Evolutionary conservation across 2,113 vertebrate species (phyloP).

Genomic region (Aplodontia rufa): DNA sequence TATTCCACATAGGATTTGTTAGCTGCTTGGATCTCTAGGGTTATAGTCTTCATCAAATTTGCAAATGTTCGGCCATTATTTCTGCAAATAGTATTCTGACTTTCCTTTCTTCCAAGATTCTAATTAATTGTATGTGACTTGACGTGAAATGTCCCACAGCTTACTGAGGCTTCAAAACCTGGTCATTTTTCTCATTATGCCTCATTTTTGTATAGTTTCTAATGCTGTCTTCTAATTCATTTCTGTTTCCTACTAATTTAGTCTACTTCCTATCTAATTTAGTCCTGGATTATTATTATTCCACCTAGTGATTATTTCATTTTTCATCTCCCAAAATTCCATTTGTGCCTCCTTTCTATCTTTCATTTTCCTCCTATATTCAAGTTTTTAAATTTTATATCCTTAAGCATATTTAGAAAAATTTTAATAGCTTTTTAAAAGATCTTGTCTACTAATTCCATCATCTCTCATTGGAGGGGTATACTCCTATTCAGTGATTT

Average conservation of each 20-base stretch:
- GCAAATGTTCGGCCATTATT: neutral
- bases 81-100: neutral
- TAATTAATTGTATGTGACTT: neutral
- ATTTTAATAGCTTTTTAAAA: neutral
- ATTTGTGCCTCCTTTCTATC: neutral
- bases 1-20: neutral
- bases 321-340: neutral
- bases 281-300: neutral
- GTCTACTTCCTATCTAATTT: neutral
- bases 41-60: neutral
- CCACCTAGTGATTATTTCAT: neutral
- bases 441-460: neutral
- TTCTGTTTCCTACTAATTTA: neutral
- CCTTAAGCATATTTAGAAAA: neutral
- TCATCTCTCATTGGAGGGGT: neutral
- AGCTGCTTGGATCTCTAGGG: neutral
- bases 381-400: neutral
- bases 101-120: neutral
- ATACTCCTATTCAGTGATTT: neutral
- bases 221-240: neutral
- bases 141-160: neutral
- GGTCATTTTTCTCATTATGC: neutral
- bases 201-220: neutral
- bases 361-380: neutral
- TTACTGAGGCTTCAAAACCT: neutral